Evolutionary conservation across 2,797 vertebrate genomes (phyloP).

Genomic region (Pangasius mekongensis): DNA sequence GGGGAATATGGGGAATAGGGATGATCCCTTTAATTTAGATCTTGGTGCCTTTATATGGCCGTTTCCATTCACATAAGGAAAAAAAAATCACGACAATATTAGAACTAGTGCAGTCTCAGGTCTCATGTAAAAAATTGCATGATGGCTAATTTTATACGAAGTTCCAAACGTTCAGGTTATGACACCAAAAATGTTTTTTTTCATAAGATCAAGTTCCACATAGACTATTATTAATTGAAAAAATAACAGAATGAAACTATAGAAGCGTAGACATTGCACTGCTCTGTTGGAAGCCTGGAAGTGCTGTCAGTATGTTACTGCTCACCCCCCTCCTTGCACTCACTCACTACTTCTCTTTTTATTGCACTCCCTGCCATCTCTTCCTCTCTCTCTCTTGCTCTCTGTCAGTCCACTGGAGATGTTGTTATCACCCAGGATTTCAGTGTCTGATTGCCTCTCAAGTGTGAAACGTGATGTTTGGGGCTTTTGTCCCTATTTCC

Average conservation of each 20-base stretch:
- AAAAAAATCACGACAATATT: not conserved
- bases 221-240: not conserved
- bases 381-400: constrained; percentile 6
- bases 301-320: constrained; percentile 38
- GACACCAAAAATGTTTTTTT: not conserved
- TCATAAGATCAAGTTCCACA: not conserved
- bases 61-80: not conserved
- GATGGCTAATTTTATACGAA: not conserved
- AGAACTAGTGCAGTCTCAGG: not conserved
- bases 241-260: not conserved
- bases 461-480: constrained; percentile 40
- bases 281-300: constrained; percentile 14
- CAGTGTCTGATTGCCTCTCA: constrained; percentile 34
- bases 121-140: not conserved
- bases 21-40: not conserved
- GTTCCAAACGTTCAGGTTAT: not conserved
- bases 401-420: constrained; percentile 32
- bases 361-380: constrained; percentile 23
- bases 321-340: not conserved
- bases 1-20: not conserved
- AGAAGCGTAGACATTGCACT: not conserved
- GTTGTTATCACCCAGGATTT: constrained; percentile 27
- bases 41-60: not conserved
- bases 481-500: constrained; percentile 34
- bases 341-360: constrained; percentile 27